Percentiles rank a stretch among this genome's conserved stretches.
Conservation (phyloP, 2,797 vertebrate species). For the Microctenopoma stevenorrisi region DNA sequence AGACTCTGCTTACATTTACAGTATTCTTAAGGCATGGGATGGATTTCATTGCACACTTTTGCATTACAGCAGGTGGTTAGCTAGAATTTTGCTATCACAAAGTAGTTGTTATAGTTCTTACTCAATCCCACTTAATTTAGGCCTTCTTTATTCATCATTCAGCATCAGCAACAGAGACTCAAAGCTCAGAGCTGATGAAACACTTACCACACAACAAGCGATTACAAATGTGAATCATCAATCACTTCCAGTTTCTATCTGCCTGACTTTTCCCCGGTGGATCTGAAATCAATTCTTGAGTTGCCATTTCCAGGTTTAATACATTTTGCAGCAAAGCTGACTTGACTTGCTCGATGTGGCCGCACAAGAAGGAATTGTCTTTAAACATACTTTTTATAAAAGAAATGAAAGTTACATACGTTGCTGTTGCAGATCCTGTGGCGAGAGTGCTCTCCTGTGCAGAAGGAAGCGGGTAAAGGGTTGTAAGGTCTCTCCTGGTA, state of each 20-base stretch:
- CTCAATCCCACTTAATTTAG: no score
- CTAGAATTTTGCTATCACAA: no score
- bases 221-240: not conserved
- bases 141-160: no score
- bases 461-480: conserved; percentile 67
- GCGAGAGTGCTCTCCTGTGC: conserved; percentile 84
- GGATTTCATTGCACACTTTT: conserved; percentile 6
- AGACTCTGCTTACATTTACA: conserved; percentile 26
- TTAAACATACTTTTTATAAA: not conserved
- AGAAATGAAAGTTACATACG: conserved; percentile 78
- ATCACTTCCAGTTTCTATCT: no score
- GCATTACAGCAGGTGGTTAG: not conserved
- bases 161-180: not conserved
- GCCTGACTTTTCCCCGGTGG: no score
- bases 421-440: conserved; percentile 90
- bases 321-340: no score
- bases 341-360: no score
- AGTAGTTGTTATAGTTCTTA: no score
- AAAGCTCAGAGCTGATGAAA: no score
- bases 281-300: not conserved
- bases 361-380: no score
- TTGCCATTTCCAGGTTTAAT: not conserved
- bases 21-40: conserved; percentile 31
- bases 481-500: conserved; percentile 65
- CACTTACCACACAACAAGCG: no score